Conservation (phyloP, 2,888 invertebrate species). For the Elgonia sp. region DNA sequence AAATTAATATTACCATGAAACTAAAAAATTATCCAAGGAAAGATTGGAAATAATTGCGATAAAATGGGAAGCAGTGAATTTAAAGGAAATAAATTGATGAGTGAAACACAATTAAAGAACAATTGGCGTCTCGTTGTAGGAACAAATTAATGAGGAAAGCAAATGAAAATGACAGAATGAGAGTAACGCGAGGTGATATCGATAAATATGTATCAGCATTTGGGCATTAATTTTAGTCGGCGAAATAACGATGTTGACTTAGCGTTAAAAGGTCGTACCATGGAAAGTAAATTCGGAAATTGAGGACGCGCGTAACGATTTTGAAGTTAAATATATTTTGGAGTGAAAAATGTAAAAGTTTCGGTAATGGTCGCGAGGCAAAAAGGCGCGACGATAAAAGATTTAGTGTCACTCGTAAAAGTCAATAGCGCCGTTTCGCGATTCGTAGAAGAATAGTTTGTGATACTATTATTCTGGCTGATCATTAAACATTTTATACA, state of each 20-base stretch:
- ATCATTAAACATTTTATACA: constrained; percentile 61
- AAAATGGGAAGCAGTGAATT: not conserved
- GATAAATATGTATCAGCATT: constrained; percentile 28
- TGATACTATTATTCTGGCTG: constrained; percentile 53
- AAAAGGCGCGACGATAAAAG: constrained; percentile 68
- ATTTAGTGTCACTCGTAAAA: constrained; percentile 66
- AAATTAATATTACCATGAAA: not conserved
- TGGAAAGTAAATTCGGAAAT: constrained; percentile 40
- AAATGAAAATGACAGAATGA: constrained; percentile 26
- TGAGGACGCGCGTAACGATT: constrained; percentile 49
- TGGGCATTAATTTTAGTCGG: not conserved
- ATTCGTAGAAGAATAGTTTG: constrained; percentile 67
- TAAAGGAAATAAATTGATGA: not conserved
- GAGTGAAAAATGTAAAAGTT: constrained; percentile 57
- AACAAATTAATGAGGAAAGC: constrained; percentile 19
- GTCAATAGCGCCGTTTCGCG: constrained; percentile 55
- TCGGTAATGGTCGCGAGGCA: constrained; percentile 51
- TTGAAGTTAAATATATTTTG: constrained; percentile 53
- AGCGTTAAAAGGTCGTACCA: constrained; percentile 32
- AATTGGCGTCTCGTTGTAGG: constrained; percentile 11
- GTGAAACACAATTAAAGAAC: constrained; percentile 25
- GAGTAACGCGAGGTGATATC: not conserved
- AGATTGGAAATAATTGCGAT: not conserved
- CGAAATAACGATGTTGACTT: not conserved
- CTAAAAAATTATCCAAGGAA: not conserved